phyloP scores from a whole-genome alignment of 2,888 invertebrate species.

The Callosobruchus maculatus region DNA sequence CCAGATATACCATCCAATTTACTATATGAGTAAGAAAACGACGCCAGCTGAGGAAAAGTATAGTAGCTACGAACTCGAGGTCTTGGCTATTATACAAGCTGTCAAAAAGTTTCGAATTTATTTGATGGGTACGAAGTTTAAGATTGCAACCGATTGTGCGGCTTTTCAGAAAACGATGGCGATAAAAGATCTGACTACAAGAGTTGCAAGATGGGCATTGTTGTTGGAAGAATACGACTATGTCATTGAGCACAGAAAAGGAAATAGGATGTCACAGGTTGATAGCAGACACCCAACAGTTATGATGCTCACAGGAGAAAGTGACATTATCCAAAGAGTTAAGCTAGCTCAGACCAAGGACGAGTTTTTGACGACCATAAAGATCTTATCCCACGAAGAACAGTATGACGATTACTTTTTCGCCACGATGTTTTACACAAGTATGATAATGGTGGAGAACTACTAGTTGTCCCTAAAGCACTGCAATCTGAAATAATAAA shows the following conservation, averaged over 20 bases:
- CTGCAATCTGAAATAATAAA: too few species aligned
- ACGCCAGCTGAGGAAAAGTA: constrained; percentile 33
- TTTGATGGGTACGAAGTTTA: constrained; percentile 33
- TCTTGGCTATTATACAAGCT: constrained; percentile 36
- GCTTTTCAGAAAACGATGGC: constrained; percentile 35
- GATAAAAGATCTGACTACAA: constrained; percentile 29
- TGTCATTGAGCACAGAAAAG: constrained; percentile 30
- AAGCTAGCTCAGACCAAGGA: too few species aligned
- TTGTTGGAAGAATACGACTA: constrained; percentile 33
- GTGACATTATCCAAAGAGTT: too few species aligned
- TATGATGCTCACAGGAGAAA: too few species aligned
- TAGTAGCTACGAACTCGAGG: constrained; percentile 39
- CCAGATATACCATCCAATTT: constrained; percentile 8
- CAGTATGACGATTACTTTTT: too few species aligned
- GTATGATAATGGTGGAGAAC: too few species aligned
- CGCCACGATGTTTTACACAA: too few species aligned
- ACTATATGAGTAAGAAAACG: constrained; percentile 28
- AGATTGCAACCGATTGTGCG: constrained; percentile 37
- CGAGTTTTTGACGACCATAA: too few species aligned
- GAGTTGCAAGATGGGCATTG: constrained; percentile 36
- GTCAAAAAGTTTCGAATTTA: constrained; percentile 39
- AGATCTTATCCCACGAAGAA: too few species aligned
- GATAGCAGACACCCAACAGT: constrained; percentile 33
- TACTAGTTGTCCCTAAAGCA: too few species aligned
- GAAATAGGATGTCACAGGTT: constrained; percentile 30